Percentiles rank a stretch among this genome's conserved stretches.
Conservation (phyloP, 2,888 invertebrate species). For the Zele albiditarsus region DNA sequence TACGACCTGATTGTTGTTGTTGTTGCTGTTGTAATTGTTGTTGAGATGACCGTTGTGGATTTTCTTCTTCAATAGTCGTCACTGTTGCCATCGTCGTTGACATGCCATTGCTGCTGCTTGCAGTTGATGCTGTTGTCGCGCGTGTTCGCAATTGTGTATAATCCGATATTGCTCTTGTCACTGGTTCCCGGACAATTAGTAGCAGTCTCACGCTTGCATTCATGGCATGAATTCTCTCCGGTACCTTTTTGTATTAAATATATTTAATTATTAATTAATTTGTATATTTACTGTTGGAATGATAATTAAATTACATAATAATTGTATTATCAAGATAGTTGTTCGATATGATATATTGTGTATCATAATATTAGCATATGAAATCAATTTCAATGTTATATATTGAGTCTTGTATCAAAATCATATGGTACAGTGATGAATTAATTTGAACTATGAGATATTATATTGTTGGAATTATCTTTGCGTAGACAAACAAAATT, state of each 20-base stretch:
- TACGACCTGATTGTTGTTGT: constrained; percentile 57
- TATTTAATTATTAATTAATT: constrained; percentile 15
- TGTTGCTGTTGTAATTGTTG: not conserved
- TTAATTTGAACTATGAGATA: no score
- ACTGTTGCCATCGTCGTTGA: constrained; percentile 66
- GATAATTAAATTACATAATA: not conserved
- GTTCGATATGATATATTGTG: not conserved
- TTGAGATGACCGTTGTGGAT: constrained; percentile 37
- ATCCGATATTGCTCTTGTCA: constrained; percentile 96
- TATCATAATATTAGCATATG: not conserved
- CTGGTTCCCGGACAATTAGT: constrained; percentile 96
- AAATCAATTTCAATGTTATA: no score
- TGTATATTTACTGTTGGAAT: not conserved
- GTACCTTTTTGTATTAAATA: constrained; percentile 78
- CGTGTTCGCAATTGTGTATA: constrained; percentile 93
- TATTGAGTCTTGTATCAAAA: no score
- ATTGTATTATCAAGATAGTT: not conserved
- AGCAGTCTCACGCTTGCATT: constrained; percentile 93
- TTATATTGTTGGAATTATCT: no score
- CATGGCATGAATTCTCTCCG: constrained; percentile 94
- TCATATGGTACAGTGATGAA: no score
- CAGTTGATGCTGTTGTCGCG: constrained; percentile 81
- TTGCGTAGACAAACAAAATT: no score
- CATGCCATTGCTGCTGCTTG: constrained; percentile 60
- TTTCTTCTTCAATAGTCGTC: constrained; percentile 42